A percentile compares a stretch with the other conserved stretches of the same genome.
Evolutionary conservation across 2,888 invertebrate genomes (phyloP).

Genomic region (Pristionchus fissidentatus): DNA sequence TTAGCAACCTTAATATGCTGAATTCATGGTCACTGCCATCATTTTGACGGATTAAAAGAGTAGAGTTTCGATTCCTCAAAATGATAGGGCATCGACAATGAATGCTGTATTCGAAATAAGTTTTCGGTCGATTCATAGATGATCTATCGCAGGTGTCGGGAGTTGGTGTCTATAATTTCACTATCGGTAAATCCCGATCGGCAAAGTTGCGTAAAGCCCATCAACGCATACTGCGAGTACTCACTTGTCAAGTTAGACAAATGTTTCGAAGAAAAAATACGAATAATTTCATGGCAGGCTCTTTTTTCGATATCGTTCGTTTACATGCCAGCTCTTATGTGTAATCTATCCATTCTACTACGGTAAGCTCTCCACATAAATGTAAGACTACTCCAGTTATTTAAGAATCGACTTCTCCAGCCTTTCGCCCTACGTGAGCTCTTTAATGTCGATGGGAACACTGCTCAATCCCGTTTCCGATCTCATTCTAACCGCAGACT

Average conservation of each 20-base stretch:
- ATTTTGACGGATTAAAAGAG: no score
- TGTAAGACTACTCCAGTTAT: no score
- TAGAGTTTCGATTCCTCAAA: no score
- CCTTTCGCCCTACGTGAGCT: background rate
- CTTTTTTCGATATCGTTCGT: no score
- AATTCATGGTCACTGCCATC: no score
- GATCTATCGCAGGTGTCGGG: background rate
- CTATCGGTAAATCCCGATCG: background rate
- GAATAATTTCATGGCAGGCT: no score
- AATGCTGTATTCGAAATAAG: no score
- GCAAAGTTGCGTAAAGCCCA: background rate
- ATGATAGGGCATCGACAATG: no score
- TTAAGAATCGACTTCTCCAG: background rate
- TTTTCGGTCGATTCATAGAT: background rate
- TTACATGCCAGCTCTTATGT: no score
- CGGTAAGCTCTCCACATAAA: no score
- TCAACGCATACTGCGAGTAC: background rate
- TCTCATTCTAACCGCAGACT: background rate
- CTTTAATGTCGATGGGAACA: background rate
- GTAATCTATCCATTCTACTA: background rate
- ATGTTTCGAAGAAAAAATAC: no score
- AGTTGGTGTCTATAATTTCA: background rate
- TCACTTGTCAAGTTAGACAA: background rate
- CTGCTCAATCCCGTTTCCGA: background rate
- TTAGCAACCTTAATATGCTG: no score